Evolutionary conservation across 1,140 invertebrate genomes (phyloP), one percentile per base, ranked within the genome.

Genomic region (Oryctes rhinoceros): DNA sequence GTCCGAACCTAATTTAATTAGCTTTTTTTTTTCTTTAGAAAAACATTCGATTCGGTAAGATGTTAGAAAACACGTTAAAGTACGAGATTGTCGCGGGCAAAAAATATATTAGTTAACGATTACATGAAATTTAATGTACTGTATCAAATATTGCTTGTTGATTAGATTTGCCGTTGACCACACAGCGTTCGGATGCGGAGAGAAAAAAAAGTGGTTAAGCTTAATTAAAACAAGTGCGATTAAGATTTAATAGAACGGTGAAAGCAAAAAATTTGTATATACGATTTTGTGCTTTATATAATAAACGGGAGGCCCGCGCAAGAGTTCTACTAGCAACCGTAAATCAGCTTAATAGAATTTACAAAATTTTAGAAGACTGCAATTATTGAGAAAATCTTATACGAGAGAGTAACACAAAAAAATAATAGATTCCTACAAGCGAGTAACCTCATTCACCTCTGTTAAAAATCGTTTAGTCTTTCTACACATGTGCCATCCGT

Each of bases 81-180:
- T 59, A 10, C 18, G 6, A 59, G 53, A 59, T 59, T 18, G 15
- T 59, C 5, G 15, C n/a, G 0, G 18, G 53, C n/a, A 59, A 59
- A 59, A 59, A 59, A 59, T 59, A 15, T 59, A 59, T 59, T 59
- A 59, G 53, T 59, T 59, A 59, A 59, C 53, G 53, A 59, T 59
- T 59, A 59, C 53, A 59, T 59, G 13, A n/a, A 59, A 18, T 59
- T 59, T 59, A 59, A 59, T 59, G 6, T 59, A 18, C 18, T 59
- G 18, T 7, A 59, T 59, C 18, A 59, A 59, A n/a, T 59, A 18
- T 59, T 59, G 15, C 53, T 18, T 59, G 53, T 59, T 59, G 53
- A 59, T 59, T 59, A 59, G 53, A 59, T 59, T 59, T 59, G 53
- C 53, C 53, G n/a, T n/a, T 59, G 53, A 18, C 53, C 53, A 59